These are phyloP conservation scores for Astur gentilis DNA, from an alignment of 2,113 vertebrate species.

Conservation along the genomic window DNA sequence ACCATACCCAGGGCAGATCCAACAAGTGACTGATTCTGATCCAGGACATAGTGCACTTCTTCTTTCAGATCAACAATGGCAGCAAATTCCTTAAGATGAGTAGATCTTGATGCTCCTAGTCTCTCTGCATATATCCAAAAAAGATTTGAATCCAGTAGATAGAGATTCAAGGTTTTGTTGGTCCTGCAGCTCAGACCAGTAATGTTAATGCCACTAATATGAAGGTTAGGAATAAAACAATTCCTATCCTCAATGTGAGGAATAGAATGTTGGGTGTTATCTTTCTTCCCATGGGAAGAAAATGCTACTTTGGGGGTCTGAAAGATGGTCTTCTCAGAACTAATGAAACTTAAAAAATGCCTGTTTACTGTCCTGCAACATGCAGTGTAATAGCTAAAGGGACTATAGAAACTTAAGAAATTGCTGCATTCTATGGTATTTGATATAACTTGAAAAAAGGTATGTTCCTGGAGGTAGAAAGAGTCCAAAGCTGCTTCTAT, in stretches of 20 bases:
- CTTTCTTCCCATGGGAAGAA: constrained; percentile 72
- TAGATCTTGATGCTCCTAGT: constrained; percentile 79
- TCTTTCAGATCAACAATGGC: constrained; percentile 90
- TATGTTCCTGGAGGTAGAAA: constrained; percentile 80
- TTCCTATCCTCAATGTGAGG: constrained; percentile 82
- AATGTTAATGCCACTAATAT: constrained; percentile 58
- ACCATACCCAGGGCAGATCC: constrained; percentile 82
- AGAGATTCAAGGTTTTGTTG: constrained; percentile 95
- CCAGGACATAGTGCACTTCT: constrained; percentile 91
- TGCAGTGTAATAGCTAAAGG: constrained; percentile 84
- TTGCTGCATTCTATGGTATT: constrained; percentile 78
- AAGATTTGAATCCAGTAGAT: constrained; percentile 87
- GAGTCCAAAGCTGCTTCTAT: constrained; percentile 78
- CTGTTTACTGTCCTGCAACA: constrained; percentile 83
- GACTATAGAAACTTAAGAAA: constrained; percentile 82
- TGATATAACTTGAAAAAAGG: constrained; percentile 68
- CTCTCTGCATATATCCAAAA: constrained; percentile 91
- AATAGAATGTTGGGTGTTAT: constrained; percentile 35
- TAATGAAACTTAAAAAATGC: constrained; percentile 49
- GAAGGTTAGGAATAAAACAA: constrained; percentile 35
- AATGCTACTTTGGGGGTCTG: constrained; percentile 42
- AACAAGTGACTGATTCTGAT: constrained; percentile 72
- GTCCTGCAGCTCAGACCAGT: constrained; percentile 89
- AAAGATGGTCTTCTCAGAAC: constrained; percentile 54
- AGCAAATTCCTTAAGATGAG: constrained; percentile 76